Conservation (phyloP, 2,797 vertebrate species). For the Rhabdomys pumilio region DNA sequence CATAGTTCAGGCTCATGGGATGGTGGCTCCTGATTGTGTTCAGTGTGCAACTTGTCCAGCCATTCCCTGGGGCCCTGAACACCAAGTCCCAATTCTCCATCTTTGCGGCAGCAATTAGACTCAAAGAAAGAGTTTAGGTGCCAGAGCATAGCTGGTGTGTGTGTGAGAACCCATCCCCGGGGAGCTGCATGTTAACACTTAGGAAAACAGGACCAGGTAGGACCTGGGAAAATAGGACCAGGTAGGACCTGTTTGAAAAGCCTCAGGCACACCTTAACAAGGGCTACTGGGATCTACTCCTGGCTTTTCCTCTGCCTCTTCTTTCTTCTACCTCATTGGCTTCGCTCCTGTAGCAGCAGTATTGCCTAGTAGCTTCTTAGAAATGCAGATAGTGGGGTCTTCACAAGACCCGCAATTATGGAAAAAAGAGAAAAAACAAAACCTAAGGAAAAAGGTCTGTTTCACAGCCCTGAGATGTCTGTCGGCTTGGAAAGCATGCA, state of each 20-base stretch:
- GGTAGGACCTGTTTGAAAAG: not conserved
- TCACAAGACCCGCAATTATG: not conserved
- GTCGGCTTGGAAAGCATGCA: not conserved
- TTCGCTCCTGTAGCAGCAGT: not conserved
- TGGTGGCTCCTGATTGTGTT: not conserved
- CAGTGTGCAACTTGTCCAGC: not conserved
- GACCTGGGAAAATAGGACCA: not conserved
- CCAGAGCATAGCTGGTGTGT: not conserved
- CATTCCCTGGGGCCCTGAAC: not conserved
- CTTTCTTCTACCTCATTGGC: not conserved
- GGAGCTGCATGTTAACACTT: not conserved
- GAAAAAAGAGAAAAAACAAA: not conserved
- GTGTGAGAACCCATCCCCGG: not conserved
- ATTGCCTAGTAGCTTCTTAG: not conserved
- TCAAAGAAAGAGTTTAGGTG: not conserved
- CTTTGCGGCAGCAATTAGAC: not conserved
- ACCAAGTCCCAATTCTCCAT: not conserved
- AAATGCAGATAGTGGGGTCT: not conserved
- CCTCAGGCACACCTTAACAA: accelerated
- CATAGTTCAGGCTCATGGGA: accelerated
- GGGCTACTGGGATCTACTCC: not conserved
- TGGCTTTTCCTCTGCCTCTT: not conserved
- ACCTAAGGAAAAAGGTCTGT: too few relatives aligned
- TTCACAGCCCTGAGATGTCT: not conserved
- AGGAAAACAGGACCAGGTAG: not conserved